Percentiles rank a stretch among this genome's conserved stretches.
Evolutionary conservation across 2,888 invertebrate genomes (phyloP).

Genomic region (Choreutis nemorana): DNA sequence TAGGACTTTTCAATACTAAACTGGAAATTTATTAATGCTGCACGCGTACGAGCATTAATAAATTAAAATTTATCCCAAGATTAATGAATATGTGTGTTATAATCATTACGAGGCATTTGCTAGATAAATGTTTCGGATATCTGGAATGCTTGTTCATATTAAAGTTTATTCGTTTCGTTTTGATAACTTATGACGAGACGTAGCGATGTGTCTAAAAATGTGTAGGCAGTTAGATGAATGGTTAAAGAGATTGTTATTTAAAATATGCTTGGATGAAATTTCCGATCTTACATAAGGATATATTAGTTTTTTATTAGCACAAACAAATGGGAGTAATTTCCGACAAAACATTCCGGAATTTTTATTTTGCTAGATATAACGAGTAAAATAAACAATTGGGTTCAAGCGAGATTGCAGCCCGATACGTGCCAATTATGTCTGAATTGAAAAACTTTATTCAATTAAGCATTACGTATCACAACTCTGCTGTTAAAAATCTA

Average conservation of each 20-base stretch:
- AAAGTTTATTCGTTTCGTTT: conserved; percentile 24
- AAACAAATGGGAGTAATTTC: no score
- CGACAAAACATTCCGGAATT: no score
- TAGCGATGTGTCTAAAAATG: conserved; percentile 12
- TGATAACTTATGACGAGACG: conserved; percentile 19
- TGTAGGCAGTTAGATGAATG: background rate
- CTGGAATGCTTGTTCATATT: conserved; percentile 34
- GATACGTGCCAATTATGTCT: no score
- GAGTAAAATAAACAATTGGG: no score
- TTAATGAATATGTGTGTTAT: conserved; percentile 45
- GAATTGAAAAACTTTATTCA: no score
- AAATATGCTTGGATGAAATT: conserved; percentile 5
- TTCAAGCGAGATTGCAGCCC: no score
- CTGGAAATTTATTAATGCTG: conserved; percentile 42
- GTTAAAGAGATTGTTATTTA: no score
- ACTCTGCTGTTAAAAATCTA: no score
- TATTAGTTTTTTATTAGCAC: no score
- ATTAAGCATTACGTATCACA: no score
- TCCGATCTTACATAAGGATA: conserved; percentile 1
- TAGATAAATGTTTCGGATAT: conserved; percentile 29
- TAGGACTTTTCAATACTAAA: conserved; percentile 46
- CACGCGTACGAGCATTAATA: conserved; percentile 33
- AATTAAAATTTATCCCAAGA: conserved; percentile 46
- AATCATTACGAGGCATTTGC: conserved; percentile 35
- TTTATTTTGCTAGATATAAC: no score